Base-by-base conservation (phyloP, 2,888 invertebrate species). In the Cyclophora punctaria region DNA sequence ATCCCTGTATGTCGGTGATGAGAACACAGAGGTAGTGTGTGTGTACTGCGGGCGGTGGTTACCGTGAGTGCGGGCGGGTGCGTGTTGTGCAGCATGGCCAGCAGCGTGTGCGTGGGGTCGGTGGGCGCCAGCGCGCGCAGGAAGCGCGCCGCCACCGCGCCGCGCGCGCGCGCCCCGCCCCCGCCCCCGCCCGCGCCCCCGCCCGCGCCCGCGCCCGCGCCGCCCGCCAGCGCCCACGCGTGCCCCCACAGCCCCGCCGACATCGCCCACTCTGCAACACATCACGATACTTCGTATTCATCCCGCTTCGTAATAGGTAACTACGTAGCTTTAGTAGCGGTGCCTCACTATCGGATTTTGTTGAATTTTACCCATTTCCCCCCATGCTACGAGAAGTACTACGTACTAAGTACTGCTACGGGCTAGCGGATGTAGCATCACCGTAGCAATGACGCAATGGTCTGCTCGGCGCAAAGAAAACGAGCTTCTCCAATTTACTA, bases 21-120 rank as follows among this genome's bases (percentile, higher is more conserved):
- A 20, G 20, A 20, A 20, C 20, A 20, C 20, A 20, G 20, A 20
- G 20, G 20, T 20, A 20, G 20, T 20, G 20, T 20, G 20, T 20
- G 20, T 20, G 20, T 20, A 2, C 2, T 20, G 20, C 66, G 49
- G 40, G 76, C 78, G 35, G 75, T 63, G 61, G 61, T 74, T 93
- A 46, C 94, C 95, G 35, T 71, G 79, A 63, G 69, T 74, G 66
- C 57, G 93, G 91, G 50, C 95, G 95, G 66, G 95, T 60, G 95
- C 95, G 48, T 95, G 95, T 65, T 95, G 59, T 95, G 95, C 86
- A 97, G 93, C 67, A 96, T 88, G 75, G 97, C 96, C 85, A 98
- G 98, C n/a, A 98, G 89, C 45, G 98, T 97, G 89, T 97, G 97
- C 61, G 98, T 84, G 33, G 98, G 97, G 90, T 98, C 98, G 71